Evolutionary conservation across 64 coral and sea anemone species (phyloP), one percentile per base, ranked within the genome.

Genomic region (Pocillopora verrucosa): DNA sequence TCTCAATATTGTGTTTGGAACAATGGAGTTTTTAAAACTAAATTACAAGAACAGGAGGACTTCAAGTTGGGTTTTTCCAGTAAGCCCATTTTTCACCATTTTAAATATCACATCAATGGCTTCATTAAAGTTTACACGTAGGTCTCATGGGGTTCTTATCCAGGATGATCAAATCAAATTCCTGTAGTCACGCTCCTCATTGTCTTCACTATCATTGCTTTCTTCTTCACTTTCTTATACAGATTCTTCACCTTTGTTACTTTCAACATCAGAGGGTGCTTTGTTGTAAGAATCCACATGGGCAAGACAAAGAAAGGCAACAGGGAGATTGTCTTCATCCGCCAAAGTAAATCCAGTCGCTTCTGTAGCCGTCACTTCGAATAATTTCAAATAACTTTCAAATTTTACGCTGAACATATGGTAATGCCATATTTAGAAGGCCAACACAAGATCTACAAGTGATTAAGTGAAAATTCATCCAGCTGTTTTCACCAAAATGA

Each of bases 381-480:
- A 22, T 79, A 10, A 79, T 24, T 79, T 79, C 11, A n/a, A n/a
- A n/a, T n/a, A n/a, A 2, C 64, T 72, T 45, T 35, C 16, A 72
- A 9, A 86, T 51, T 7, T 73, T 20, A 13, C 36, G 16, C 36
- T 57, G 17, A 72, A 86, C 35, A 84, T 35, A 64, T 83, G 58
- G 58, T 24, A 45, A 83, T n/a, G 80, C 80, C 61, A 83, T 63
- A 65, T 83, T 83, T 83, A 83, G 64, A 83, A 34, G 80, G 80
- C n/a, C 20, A 25, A 62, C 80, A 60, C 56, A 11, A 63, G 35
- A 63, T 62, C 22, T 11, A 16, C 14, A 16, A 41, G 36, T 62
- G 64, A 63, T 10, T 35, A 83, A 20, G 30, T 63, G n/a, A n/a
- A n/a, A n/a, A 61, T 61, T 61, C 22, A 11, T 13, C 0, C 11